Conservation (phyloP, 2,888 invertebrate genomes). For the Zonitis immaculata region DNA sequence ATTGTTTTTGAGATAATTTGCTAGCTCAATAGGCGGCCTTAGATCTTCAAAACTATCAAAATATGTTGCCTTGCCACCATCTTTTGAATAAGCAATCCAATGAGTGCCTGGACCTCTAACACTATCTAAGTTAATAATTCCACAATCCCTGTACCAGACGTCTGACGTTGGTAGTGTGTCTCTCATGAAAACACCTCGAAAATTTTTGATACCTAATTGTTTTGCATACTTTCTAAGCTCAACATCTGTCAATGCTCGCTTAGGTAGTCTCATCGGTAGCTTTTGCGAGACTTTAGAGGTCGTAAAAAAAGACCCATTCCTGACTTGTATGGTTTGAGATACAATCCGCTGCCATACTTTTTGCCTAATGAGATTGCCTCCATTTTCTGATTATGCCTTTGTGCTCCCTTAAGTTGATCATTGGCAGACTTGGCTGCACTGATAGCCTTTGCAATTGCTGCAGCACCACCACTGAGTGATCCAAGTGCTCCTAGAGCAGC, state of each 20-base stretch:
- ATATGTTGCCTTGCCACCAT: slow-evolving; percentile 4
- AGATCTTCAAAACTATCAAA: slow-evolving; percentile 15
- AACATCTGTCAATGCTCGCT: slow-evolving; percentile 31
- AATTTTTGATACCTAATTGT: slow-evolving; percentile 26
- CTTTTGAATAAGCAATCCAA: slow-evolving; percentile 17
- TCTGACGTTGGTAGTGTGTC: slow-evolving; percentile 39
- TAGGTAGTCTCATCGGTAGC: slow-evolving; percentile 25
- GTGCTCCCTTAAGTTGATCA: slow-evolving; percentile 33
- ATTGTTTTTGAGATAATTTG: slow-evolving; percentile 6
- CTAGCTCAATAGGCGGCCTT: slow-evolving; percentile 10
- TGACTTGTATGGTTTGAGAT: slow-evolving; percentile 31
- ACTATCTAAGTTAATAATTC: slow-evolving; percentile 32
- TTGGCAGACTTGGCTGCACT: slow-evolving; percentile 36
- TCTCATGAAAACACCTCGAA: slow-evolving; percentile 40
- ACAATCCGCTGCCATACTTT: slow-evolving; percentile 24
- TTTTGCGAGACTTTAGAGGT: slow-evolving; percentile 24
- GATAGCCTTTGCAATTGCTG: slow-evolving; percentile 39
- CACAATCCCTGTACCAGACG: slow-evolving; percentile 27
- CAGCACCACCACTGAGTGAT: slow-evolving; percentile 38
- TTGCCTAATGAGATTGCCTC: slow-evolving; percentile 39
- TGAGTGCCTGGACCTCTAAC: slow-evolving; percentile 11
- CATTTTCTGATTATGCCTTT: slow-evolving; percentile 41
- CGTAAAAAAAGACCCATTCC: slow-evolving; percentile 17
- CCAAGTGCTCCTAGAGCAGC: slow-evolving; percentile 40
- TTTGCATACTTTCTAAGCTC: slow-evolving; percentile 33